A percentile compares a stretch with the other conserved stretches of the same genome.
These are phyloP conservation scores for Thamnophis sirtalis DNA, from an alignment of 2,113 vertebrate genomes.

Conservation along the genomic window DNA sequence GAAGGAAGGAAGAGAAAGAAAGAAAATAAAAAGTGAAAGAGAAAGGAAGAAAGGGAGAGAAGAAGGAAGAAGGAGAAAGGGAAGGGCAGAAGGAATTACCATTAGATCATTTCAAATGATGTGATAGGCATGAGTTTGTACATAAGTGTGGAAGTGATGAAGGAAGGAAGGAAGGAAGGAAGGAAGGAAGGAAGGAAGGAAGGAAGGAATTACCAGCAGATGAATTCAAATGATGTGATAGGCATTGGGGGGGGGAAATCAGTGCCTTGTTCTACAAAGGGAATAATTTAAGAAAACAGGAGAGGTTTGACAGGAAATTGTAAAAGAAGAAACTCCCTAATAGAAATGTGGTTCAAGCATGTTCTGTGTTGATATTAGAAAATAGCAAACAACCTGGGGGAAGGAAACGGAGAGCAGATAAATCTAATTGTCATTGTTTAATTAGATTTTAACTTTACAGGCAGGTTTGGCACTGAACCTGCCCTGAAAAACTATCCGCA, in stretches of 20 bases:
- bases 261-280: not conserved
- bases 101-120: no score
- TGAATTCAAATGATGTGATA: not conserved
- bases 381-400: not conserved
- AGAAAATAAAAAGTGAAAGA: no score
- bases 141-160: no score
- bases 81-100: no score
- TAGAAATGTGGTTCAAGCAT: not conserved
- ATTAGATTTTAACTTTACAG: not conserved
- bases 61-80: no score
- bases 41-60: no score
- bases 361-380: not conserved
- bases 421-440: constrained; percentile 7
- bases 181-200: not conserved
- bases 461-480: not conserved
- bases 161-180: no score
- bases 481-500: not conserved
- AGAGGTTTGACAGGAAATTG: not conserved
- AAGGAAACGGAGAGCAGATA: not conserved
- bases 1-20: not conserved
- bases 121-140: no score
- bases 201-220: not conserved
- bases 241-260: not conserved
- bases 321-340: not conserved
- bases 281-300: not conserved